Evolutionary conservation across 2,113 vertebrate species (phyloP).

Genomic region (Etheostoma cragini): DNA sequence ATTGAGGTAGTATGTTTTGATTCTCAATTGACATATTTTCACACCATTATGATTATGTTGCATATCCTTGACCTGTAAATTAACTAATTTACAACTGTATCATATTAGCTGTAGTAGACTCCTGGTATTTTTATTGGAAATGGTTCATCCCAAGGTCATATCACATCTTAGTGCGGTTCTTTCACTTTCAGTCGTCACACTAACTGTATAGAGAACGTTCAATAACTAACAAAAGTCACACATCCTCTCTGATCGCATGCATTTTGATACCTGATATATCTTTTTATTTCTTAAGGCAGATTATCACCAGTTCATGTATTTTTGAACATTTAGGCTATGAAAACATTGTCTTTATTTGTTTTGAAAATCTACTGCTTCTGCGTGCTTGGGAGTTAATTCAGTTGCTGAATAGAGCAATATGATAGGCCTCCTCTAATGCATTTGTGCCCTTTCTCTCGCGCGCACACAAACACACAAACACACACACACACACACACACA

Average conservation of each 20-base stretch:
- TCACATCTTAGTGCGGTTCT: not conserved
- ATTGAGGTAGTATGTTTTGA: not conserved
- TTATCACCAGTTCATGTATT: constrained; percentile 8
- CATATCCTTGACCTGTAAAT: not conserved
- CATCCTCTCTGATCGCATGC: constrained; percentile 10
- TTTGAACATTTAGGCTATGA: constrained; percentile 5
- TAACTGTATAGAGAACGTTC: not conserved
- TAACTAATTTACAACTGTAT: not conserved
- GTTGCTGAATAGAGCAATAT: constrained; percentile 54
- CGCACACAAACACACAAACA: not conserved
- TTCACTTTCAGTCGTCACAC: no score
- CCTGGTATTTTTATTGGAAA: not conserved
- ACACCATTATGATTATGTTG: not conserved
- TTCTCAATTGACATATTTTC: not conserved
- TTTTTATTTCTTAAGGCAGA: constrained; percentile 16
- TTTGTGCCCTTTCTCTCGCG: constrained; percentile 43
- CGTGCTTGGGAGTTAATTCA: constrained; percentile 43
- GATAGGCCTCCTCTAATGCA: constrained; percentile 59
- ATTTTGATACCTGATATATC: constrained; percentile 5
- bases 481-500: constrained; percentile 21
- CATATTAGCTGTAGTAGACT: not conserved
- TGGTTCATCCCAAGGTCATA: not conserved
- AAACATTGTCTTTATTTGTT: constrained; percentile 3
- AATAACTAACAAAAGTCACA: not conserved
- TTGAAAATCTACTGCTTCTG: constrained; percentile 28